Evolutionary conservation across 2,113 vertebrate genomes (phyloP).

Genomic region (Reinhardtius hippoglossoides): DNA sequence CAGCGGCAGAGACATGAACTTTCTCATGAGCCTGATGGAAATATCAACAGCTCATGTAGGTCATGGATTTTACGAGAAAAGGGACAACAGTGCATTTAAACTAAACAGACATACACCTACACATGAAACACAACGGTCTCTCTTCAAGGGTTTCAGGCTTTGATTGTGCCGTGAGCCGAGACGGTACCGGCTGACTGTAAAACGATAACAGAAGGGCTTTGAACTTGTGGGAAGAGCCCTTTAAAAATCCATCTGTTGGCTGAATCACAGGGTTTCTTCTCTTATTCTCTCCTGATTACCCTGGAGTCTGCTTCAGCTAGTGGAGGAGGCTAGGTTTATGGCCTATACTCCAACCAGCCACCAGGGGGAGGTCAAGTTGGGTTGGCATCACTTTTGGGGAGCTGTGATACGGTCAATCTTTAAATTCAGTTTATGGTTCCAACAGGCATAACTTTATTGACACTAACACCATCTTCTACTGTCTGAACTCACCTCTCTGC

Average conservation of each 20-base stretch:
- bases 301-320: too few species aligned
- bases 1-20: constrained; percentile 7
- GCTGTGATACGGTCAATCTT: too few species aligned
- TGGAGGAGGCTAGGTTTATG: too few species aligned
- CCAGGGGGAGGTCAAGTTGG: too few species aligned
- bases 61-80: constrained; percentile 46
- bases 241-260: constrained; percentile 4
- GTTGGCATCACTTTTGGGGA: too few species aligned
- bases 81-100: constrained; percentile 36
- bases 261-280: too few species aligned
- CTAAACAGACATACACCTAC: not conserved
- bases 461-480: not conserved
- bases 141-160: not conserved
- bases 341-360: too few species aligned
- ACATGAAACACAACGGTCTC: not conserved
- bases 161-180: not conserved
- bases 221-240: not conserved
- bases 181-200: not conserved
- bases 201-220: not conserved
- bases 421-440: too few species aligned
- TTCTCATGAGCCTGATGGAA: constrained; percentile 3
- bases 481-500: constrained; percentile 85
- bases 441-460: too few species aligned
- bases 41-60: constrained; percentile 50
- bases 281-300: too few species aligned